These are phyloP conservation scores for Metellina segmentata DNA, from an alignment of 2,888 invertebrate species.

Conservation along the genomic window DNA sequence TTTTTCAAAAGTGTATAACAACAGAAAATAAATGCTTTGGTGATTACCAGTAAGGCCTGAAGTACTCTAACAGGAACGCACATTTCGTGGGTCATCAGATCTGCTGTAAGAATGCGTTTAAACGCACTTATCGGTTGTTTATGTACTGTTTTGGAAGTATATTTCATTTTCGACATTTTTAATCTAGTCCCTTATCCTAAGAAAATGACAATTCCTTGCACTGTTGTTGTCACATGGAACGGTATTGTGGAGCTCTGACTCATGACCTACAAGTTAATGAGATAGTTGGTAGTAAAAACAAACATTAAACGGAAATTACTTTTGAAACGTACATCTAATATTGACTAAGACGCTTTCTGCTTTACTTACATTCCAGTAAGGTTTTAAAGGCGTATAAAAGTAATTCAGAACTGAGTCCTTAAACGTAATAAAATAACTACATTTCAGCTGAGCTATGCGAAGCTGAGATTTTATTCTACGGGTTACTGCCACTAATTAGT, in stretches of 20 bases:
- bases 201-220: constrained; percentile 40
- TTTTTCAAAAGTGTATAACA: constrained; percentile 30
- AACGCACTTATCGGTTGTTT: constrained; percentile 55
- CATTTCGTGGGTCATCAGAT: constrained; percentile 57
- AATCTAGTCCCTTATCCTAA: constrained; percentile 10
- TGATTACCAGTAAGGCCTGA: constrained; percentile 42
- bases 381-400: constrained; percentile 53
- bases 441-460: no score
- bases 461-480: no score
- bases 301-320: neutral
- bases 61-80: constrained; percentile 61
- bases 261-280: neutral
- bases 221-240: constrained; percentile 15
- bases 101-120: constrained; percentile 53
- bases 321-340: neutral
- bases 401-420: constrained; percentile 34
- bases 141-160: constrained; percentile 17
- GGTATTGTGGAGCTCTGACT: neutral
- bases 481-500: no score
- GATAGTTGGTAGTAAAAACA: neutral
- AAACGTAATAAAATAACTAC: no score
- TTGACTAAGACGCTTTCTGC: constrained; percentile 42
- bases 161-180: constrained; percentile 25
- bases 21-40: constrained; percentile 37
- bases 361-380: constrained; percentile 67